Evolutionary conservation across 1,140 invertebrate species (phyloP).

Genomic region (Sitobion miscanthi): DNA sequence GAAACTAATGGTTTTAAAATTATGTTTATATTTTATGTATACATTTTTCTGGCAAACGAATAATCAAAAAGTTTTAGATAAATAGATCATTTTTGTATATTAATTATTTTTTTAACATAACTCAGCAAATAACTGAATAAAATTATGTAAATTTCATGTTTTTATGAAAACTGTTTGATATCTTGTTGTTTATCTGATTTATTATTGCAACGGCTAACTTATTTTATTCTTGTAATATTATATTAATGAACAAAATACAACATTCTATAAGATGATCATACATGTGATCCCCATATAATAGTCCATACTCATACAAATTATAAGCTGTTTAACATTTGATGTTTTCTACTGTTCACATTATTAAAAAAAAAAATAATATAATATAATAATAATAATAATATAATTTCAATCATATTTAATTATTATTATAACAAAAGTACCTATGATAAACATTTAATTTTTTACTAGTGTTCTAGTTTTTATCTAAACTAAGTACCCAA

Average conservation of each 20-base stretch:
- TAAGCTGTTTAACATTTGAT: too few species aligned
- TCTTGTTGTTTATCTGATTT: background rate
- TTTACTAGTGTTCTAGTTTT: background rate
- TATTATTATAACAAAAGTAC: background rate
- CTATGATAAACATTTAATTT: background rate
- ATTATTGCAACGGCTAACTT: background rate
- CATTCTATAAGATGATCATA: too few species aligned
- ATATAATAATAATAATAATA: too few species aligned
- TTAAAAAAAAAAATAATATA: too few species aligned
- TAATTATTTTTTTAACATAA: background rate
- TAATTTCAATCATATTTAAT: too few species aligned
- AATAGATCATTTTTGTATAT: background rate
- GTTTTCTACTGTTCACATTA: too few species aligned
- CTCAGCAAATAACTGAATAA: background rate
- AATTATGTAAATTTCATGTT: background rate
- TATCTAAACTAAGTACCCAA: background rate
- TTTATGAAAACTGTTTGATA: background rate
- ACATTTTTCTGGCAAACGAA: background rate
- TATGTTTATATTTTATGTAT: background rate
- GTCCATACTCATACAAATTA: too few species aligned
- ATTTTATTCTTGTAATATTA: background rate
- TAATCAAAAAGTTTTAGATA: background rate
- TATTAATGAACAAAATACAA: background rate
- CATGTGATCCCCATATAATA: too few species aligned
- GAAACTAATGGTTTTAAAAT: background rate